Evolutionary conservation across 2,113 vertebrate genomes (phyloP).

Genomic region (Oreochromis aureus): DNA sequence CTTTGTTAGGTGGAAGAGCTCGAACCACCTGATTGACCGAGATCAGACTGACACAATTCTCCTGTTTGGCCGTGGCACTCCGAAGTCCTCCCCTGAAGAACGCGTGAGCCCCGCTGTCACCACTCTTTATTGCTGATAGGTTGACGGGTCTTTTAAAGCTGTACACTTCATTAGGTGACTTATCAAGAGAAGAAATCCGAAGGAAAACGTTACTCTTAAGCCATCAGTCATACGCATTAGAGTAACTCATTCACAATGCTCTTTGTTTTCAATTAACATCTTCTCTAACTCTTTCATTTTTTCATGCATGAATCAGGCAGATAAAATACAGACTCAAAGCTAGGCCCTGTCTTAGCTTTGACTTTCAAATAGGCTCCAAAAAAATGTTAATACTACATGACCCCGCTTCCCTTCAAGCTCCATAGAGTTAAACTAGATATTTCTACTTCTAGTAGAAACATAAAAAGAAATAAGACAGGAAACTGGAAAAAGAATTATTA

Average conservation of each 20-base stretch:
- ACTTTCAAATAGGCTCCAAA: background rate
- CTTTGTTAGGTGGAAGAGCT: constrained; percentile 81
- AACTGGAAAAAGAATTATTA: background rate
- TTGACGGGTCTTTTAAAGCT: constrained; percentile 80
- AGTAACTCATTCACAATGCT: background rate
- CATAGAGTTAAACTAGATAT: background rate
- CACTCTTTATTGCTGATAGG: constrained; percentile 54
- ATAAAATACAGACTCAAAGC: background rate
- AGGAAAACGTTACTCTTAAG: background rate
- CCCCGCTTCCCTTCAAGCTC: background rate
- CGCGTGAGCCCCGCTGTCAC: constrained; percentile 41
- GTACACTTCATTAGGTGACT: constrained; percentile 94
- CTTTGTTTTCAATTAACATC: background rate
- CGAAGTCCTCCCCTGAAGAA: constrained; percentile 74
- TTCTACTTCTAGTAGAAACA: background rate
- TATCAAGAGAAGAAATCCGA: background rate
- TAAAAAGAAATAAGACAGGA: background rate
- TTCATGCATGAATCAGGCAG: background rate
- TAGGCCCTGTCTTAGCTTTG: background rate
- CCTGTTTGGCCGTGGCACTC: constrained; percentile 67
- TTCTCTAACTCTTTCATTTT: background rate
- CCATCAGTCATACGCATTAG: background rate
- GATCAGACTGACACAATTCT: constrained; percentile 81
- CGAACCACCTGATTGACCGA: constrained; percentile 86
- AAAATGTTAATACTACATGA: background rate